Conservation (phyloP, 2,113 vertebrate species). For the Ia io region DNA sequence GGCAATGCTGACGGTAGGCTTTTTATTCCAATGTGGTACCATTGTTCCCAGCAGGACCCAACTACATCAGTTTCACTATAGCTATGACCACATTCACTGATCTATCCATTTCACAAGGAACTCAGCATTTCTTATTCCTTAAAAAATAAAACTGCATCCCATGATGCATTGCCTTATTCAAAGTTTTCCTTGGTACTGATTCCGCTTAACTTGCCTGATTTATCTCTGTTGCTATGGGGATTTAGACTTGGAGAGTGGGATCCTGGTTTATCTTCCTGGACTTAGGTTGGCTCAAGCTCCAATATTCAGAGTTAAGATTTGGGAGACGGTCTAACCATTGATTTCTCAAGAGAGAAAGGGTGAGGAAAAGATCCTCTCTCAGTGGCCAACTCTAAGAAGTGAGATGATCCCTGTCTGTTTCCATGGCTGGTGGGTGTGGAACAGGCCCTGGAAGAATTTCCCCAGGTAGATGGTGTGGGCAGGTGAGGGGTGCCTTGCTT, state of each 20-base stretch:
- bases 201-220: neutral
- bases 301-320: neutral
- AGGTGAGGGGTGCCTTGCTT: neutral
- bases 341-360: neutral
- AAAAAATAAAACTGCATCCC: neutral
- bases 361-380: neutral
- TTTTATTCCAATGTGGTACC: neutral
- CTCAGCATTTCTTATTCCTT: neutral
- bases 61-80: neutral
- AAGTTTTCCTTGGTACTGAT: neutral
- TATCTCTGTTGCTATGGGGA: neutral
- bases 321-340: neutral
- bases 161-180: neutral
- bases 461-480: too few species aligned
- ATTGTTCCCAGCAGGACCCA: neutral
- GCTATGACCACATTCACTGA: neutral
- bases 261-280: neutral
- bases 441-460: neutral
- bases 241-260: neutral
- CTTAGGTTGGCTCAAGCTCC: neutral
- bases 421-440: neutral
- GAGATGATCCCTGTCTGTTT: neutral
- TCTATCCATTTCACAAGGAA: neutral
- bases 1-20: neutral
- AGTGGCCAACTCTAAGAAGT: neutral